These are phyloP conservation scores for Chloromyia formosa DNA, from an alignment of 2,888 invertebrate species.

Conservation along the genomic window DNA sequence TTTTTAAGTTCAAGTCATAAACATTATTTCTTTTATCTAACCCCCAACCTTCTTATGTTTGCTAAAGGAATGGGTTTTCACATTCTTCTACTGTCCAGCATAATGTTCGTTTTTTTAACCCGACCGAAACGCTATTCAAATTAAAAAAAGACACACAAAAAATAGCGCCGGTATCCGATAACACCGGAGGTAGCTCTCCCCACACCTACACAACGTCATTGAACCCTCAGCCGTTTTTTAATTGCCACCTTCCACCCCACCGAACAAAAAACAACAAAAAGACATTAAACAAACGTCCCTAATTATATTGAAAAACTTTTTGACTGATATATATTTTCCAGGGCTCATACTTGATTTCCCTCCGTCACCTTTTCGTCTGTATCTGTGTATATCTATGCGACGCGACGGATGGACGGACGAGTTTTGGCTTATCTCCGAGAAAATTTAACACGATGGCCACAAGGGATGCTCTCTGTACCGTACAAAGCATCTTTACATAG, in stretches of 20 bases:
- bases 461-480: slow-evolving; percentile 12
- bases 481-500: background rate
- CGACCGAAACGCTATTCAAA: too few species aligned
- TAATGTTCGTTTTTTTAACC: too few species aligned
- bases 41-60: too few species aligned
- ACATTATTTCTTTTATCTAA: too few species aligned
- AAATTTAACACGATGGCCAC: slow-evolving; percentile 42
- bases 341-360: slow-evolving; percentile 1
- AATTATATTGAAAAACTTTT: slow-evolving; percentile 35
- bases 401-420: slow-evolving; percentile 20
- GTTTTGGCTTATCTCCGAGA: slow-evolving; percentile 35
- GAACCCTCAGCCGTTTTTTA: too few species aligned
- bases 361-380: slow-evolving; percentile 15
- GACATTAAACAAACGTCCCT: slow-evolving; percentile 20
- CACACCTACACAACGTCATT: too few species aligned
- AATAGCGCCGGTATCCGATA: too few species aligned
- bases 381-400: background rate
- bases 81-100: too few species aligned
- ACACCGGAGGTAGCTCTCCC: too few species aligned
- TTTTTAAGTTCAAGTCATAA: too few species aligned
- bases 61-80: too few species aligned
- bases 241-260: background rate
- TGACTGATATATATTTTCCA: slow-evolving; percentile 6
- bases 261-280: background rate
- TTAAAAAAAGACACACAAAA: too few species aligned